These are phyloP conservation scores for Chiroxiphia lanceolata DNA, from an alignment of 2,797 vertebrate species.

Conservation along the genomic window DNA sequence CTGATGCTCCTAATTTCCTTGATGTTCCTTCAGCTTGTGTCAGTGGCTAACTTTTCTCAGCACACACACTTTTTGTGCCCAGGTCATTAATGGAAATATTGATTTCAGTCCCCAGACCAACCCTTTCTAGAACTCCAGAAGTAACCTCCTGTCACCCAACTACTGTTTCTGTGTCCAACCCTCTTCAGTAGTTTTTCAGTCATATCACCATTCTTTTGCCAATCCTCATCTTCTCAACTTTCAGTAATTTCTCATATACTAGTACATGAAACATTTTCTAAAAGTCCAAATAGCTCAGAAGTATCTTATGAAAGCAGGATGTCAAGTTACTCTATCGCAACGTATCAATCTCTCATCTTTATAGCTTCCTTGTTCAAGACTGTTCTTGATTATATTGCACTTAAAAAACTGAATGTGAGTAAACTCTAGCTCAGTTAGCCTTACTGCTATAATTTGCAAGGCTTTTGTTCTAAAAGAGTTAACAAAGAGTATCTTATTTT, in stretches of 20 bases:
- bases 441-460: neutral
- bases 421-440: neutral
- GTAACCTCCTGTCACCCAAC: neutral
- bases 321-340: neutral
- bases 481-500: neutral
- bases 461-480: neutral
- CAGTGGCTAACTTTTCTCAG: neutral
- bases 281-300: neutral
- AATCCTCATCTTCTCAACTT: neutral
- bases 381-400: neutral
- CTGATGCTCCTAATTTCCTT: conserved; percentile 13
- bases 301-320: neutral
- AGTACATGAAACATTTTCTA: neutral
- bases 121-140: neutral
- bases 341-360: neutral
- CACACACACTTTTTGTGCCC: neutral
- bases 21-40: neutral
- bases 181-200: neutral
- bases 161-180: neutral
- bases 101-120: neutral
- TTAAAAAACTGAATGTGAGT: neutral
- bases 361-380: neutral
- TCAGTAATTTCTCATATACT: neutral
- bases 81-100: neutral
- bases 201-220: neutral